Percentiles rank a stretch among this genome's conserved stretches.
Conservation (phyloP, 2,797 vertebrate species). For the Brachymystax lenok region DNA sequence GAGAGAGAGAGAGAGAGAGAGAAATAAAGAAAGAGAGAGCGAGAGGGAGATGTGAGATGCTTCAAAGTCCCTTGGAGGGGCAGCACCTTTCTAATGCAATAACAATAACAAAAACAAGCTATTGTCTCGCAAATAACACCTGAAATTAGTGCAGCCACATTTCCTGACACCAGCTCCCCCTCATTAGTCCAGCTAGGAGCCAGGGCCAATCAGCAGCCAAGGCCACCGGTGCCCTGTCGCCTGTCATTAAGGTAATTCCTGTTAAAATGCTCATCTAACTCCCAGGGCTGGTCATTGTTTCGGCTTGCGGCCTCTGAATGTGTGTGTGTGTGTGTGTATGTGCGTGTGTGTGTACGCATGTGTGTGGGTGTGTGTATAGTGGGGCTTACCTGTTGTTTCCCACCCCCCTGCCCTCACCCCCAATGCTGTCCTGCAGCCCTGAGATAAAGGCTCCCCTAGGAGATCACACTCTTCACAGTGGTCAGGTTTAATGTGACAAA, state of each 20-base stretch:
- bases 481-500: slow-evolving; percentile 50
- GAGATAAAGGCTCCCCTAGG: slow-evolving; percentile 38
- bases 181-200: slow-evolving; percentile 60
- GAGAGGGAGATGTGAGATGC: slow-evolving; percentile 27
- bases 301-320: slow-evolving; percentile 14
- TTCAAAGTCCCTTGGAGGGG: slow-evolving; percentile 50
- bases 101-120: slow-evolving; percentile 59
- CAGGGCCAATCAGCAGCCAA: slow-evolving; percentile 43
- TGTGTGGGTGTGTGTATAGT: background rate
- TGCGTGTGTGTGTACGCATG: background rate
- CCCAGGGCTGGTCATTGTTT: slow-evolving; percentile 55
- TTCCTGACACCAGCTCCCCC: slow-evolving; percentile 44
- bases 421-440: background rate
- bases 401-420: slow-evolving; percentile 4
- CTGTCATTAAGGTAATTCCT: slow-evolving; percentile 64
- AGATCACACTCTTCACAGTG: slow-evolving; percentile 38
- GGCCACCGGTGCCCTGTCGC: slow-evolving; percentile 52
- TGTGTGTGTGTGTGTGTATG: slow-evolving; percentile 24
- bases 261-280: slow-evolving; percentile 55
- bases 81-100: slow-evolving; percentile 45
- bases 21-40: no score
- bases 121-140: slow-evolving; percentile 62
- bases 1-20: no score
- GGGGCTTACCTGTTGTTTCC: slow-evolving; percentile 46
- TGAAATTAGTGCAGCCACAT: slow-evolving; percentile 57